Evolutionary conservation across 2,888 invertebrate species (phyloP), one percentile per base, ranked within the genome.

Genomic region (Drosophila greeni): DNA sequence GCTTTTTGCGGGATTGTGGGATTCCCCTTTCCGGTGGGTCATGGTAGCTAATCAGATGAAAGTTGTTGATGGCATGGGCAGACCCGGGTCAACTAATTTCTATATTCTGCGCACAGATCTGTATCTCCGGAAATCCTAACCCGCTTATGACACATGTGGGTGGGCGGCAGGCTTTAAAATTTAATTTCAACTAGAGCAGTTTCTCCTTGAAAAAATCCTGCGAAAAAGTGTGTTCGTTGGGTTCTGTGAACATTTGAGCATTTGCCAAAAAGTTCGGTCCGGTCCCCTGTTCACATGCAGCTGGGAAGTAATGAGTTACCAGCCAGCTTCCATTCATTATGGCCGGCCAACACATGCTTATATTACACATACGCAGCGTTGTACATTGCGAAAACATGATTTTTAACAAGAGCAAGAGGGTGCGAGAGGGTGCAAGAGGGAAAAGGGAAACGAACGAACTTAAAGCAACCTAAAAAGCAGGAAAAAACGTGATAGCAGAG

Each of bases 341-440:
- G 54, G 36, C 40, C 66, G 31, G 37, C 67, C 18, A 45, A 31
- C 59, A 59, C 55, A 45, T 34, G 62, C 20, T 29, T 65, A 37
- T 53, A 75, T 75, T 66, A 58, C 76, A 58, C 71, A 75, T 73
- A 75, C 73, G 82, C 73, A 43, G 12, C 53, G 70, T 58, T 66
- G 73, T 61, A 55, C 48, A 43, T 23, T 39, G 64, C 49, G 49
- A 47, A 69, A 61, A 69, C 67, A 57, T 56, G 55, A 43, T 43
- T 51, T 62, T 61, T 62, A 64, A 23, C 64, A 64, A 49, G 42
- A 18, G 18, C 7, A 6, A 37, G 14, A 9, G 26, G n/a, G n/a
- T n/a, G n/a, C n/a, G n/a, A 2, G 8, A 16, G n/a, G 14, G 6
- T 18, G 3, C 5, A 36, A 20, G n/a, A 1, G 40, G 4, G 20